Percentiles rank a stretch among this genome's conserved stretches.
phyloP scores from a whole-genome alignment of 92 coral and sea anemone genomes.

The Umimayanthus chanpuru region DNA sequence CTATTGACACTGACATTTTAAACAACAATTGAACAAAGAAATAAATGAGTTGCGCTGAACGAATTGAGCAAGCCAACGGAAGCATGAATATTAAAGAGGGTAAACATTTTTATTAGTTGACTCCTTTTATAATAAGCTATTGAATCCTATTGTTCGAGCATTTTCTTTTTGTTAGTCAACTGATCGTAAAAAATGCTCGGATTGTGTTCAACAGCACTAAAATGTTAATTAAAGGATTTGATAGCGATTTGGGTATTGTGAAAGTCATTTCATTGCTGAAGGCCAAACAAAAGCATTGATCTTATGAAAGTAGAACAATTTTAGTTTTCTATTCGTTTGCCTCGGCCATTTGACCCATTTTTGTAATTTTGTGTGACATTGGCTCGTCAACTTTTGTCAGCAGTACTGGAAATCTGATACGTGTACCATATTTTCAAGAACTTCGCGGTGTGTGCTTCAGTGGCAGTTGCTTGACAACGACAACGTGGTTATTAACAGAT shows the following conservation, averaged over 20 bases:
- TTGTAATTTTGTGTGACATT: not conserved
- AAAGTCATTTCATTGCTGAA: not conserved
- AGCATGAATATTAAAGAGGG: not conserved
- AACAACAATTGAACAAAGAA: not conserved
- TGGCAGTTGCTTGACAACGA: conserved; percentile 17
- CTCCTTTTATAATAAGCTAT: not conserved
- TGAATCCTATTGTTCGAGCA: not conserved
- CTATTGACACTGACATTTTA: not conserved
- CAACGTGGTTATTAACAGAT: not conserved
- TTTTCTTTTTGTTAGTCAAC: not conserved
- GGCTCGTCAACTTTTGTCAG: not conserved
- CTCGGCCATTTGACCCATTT: too few species aligned
- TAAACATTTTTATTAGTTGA: not conserved
- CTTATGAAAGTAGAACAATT: not conserved
- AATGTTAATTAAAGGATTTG: conserved; percentile 35
- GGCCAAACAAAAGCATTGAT: not conserved
- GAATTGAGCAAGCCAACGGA: not conserved
- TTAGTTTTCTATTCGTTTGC: too few species aligned
- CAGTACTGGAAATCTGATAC: not conserved
- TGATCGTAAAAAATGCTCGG: not conserved
- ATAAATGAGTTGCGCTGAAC: too few species aligned
- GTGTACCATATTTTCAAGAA: not conserved
- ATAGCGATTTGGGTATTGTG: conserved; percentile 15
- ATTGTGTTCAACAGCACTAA: conserved; percentile 14
- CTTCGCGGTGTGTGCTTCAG: not conserved